Base-by-base conservation (phyloP, 2,113 vertebrate species). In the Brachirus orientalis region DNA sequence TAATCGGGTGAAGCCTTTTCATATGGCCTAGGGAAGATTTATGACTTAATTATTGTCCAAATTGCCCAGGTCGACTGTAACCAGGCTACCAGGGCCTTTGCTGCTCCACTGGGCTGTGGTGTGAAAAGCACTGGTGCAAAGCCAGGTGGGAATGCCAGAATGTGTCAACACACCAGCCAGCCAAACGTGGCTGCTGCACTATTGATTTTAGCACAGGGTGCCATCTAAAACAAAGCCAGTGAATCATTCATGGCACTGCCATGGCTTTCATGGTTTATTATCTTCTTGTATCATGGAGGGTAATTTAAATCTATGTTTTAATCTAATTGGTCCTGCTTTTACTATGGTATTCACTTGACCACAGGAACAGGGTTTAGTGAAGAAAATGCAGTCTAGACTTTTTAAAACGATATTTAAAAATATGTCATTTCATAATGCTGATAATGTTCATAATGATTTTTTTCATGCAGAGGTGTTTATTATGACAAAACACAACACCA, bases 31-130 rank as follows among this genome's bases (percentile, higher is more conserved):
- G 48, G 47, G 69, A 91, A 91, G 90, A 92, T 92, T 92, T 91
- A 92, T 88, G 91, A 80, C 90, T 94, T 93, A 90, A 93, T 93
- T 93, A 93, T 85, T 83, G 79, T 76, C 75, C 72, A 88, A 86
- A 91, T 91, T 86, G 84, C 84, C 37, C 85, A 59, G 66, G 74
- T 75, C 77, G 66, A 58, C 37, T 86, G 83, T 80, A 75, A 82
- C 79, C 63, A 71, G 75, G 81, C 72, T 66, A 75, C 67, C 50
- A 28, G 78, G 69, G 78, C 55, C 38, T 74, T 60, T 73, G 56
- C 74, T 62, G 79, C 86, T 88, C 61, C 76, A 60, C 50, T 72
- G 76, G 74, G 68, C 73, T 17, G 18, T 75, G 56, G 81, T 83
- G 83, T 79, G 82, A 80, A 79, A 79, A 61, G 75, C 78, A 75